A percentile compares a stretch with the other conserved stretches of the same genome.
Conservation (phyloP, 2,888 invertebrate species). For the Pseudococcus longispinus region DNA sequence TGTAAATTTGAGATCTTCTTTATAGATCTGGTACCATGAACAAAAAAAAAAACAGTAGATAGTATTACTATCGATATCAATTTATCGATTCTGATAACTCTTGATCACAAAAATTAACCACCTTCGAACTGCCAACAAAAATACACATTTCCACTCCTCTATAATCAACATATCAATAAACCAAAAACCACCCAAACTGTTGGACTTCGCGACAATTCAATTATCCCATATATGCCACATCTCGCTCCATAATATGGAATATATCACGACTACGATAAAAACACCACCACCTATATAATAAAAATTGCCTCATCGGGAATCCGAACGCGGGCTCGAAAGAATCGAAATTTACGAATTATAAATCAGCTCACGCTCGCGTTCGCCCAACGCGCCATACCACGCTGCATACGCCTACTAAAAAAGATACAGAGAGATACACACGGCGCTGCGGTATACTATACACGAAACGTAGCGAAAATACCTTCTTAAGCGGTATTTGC, state of each 20-base stretch:
- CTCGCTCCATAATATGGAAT: neutral
- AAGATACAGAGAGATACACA: neutral
- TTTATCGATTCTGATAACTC: no score
- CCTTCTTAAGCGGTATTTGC: constrained; percentile 13
- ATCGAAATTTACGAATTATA: neutral
- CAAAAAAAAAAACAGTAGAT: no score
- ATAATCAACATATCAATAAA: no score
- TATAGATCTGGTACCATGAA: no score
- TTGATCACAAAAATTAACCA: no score
- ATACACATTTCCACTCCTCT: no score
- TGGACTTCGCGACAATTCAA: neutral
- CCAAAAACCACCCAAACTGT: no score
- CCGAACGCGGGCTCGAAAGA: neutral
- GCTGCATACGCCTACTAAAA: neutral
- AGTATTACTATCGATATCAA: no score
- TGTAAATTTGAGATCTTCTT: no score
- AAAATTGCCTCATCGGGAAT: neutral
- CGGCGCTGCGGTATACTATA: neutral
- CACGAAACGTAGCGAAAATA: neutral
- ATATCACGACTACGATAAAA: neutral
- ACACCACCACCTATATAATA: neutral
- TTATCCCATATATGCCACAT: neutral
- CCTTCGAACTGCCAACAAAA: no score
- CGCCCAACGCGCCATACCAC: neutral
- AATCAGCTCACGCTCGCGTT: neutral